Conservation (phyloP, 2,888 invertebrate species). For the Clistopyga incitator region DNA sequence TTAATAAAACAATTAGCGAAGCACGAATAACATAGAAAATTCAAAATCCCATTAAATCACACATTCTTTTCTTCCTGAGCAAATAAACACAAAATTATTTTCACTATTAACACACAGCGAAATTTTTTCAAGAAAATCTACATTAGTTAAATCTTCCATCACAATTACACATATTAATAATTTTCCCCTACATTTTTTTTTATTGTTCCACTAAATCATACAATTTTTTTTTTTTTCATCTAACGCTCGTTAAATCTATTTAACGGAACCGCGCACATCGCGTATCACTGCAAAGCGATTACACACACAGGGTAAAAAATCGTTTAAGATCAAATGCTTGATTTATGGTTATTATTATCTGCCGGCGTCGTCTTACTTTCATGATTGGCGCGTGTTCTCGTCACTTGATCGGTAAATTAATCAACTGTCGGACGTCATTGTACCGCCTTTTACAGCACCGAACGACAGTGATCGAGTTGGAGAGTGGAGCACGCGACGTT, state of each 20-base stretch:
- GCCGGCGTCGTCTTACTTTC: constrained; percentile 21
- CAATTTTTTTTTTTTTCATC: no score
- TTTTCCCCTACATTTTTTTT: no score
- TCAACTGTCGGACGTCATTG: constrained; percentile 39
- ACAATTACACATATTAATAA: no score
- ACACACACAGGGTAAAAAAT: background rate
- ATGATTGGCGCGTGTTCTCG: constrained; percentile 29
- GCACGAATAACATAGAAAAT: no score
- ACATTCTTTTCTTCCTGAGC: no score
- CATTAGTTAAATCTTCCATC: no score
- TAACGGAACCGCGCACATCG: background rate
- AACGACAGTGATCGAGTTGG: constrained; percentile 34
- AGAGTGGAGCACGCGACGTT: constrained; percentile 21
- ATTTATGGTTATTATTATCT: constrained; percentile 10
- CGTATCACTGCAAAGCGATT: background rate
- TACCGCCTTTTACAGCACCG: constrained; percentile 33
- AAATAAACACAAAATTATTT: no score
- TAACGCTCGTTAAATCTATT: background rate
- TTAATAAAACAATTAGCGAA: background rate
- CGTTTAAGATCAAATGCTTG: background rate
- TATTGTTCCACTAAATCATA: background rate
- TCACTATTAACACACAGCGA: no score
- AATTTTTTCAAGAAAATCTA: no score
- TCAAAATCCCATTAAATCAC: no score
- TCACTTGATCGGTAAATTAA: constrained; percentile 32